phyloP scores from a whole-genome alignment of 1,140 invertebrate species.

The Ruditapes philippinarum region DNA sequence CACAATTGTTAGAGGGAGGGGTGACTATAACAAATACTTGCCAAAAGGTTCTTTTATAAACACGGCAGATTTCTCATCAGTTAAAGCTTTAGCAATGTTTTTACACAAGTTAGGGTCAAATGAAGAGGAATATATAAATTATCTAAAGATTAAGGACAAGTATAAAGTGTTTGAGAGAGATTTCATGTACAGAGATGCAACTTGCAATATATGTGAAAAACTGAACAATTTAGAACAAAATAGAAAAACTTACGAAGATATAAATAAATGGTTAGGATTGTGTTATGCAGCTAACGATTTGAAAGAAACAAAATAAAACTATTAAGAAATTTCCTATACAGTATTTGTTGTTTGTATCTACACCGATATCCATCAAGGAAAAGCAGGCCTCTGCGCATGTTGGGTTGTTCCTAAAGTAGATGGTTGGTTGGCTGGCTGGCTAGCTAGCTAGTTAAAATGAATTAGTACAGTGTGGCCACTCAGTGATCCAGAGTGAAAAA shows the following conservation, averaged over 20 bases:
- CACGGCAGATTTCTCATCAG: constrained; percentile 88
- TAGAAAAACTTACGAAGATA: constrained; percentile 24
- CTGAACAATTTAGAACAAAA: constrained; percentile 43
- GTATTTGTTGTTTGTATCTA: too few species aligned
- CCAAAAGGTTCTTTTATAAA: constrained; percentile 91
- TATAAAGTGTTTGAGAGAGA: constrained; percentile 52
- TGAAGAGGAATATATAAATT: constrained; percentile 76
- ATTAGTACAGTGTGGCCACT: too few species aligned
- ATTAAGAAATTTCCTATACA: background rate
- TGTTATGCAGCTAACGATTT: constrained; percentile 30
- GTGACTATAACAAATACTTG: constrained; percentile 88
- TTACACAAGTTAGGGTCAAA: constrained; percentile 87
- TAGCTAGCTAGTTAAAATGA: too few species aligned
- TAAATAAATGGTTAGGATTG: constrained; percentile 27
- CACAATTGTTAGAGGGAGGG: constrained; percentile 91
- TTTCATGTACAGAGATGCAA: constrained; percentile 45
- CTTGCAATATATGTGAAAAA: constrained; percentile 64
- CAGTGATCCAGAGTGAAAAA: too few species aligned
- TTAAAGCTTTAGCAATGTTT: constrained; percentile 87
- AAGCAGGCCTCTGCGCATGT: too few species aligned
- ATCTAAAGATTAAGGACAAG: constrained; percentile 82
- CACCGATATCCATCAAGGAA: too few species aligned
- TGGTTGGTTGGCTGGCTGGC: too few species aligned
- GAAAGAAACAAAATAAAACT: background rate
- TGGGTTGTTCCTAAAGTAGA: too few species aligned